Evolutionary conservation across 1,140 invertebrate species (phyloP).

Genomic region (Metopolophium dirhodum): DNA sequence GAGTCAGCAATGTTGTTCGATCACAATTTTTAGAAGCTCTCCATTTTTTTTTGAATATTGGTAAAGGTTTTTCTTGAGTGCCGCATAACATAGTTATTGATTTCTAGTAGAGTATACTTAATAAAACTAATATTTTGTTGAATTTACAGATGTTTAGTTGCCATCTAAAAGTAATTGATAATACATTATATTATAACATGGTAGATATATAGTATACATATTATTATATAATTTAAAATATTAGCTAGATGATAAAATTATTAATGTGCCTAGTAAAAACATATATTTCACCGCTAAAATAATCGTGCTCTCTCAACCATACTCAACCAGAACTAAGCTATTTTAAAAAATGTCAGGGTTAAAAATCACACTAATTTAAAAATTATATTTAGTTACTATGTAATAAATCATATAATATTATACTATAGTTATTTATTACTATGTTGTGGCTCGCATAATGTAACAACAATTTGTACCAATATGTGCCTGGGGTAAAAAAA

Average conservation of each 20-base stretch:
- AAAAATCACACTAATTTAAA: too few relatives aligned
- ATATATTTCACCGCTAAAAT: neutral
- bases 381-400: too few relatives aligned
- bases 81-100: neutral
- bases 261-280: neutral
- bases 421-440: too few relatives aligned
- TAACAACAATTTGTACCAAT: too few relatives aligned
- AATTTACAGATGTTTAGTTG: neutral
- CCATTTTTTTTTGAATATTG: conserved; percentile 5
- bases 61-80: neutral
- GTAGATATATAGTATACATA: too few relatives aligned
- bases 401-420: too few relatives aligned
- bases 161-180: neutral
- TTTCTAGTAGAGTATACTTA: neutral
- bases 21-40: neutral
- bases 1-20: neutral
- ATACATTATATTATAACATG: neutral
- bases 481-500: too few relatives aligned
- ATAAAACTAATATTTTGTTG: neutral
- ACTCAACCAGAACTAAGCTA: too few relatives aligned
- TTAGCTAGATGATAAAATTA: neutral
- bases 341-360: too few relatives aligned
- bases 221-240: neutral
- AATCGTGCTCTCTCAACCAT: neutral
- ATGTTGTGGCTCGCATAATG: too few relatives aligned